Evolutionary conservation across 1,140 invertebrate species (phyloP).

Genomic region (Colletes gigas): DNA sequence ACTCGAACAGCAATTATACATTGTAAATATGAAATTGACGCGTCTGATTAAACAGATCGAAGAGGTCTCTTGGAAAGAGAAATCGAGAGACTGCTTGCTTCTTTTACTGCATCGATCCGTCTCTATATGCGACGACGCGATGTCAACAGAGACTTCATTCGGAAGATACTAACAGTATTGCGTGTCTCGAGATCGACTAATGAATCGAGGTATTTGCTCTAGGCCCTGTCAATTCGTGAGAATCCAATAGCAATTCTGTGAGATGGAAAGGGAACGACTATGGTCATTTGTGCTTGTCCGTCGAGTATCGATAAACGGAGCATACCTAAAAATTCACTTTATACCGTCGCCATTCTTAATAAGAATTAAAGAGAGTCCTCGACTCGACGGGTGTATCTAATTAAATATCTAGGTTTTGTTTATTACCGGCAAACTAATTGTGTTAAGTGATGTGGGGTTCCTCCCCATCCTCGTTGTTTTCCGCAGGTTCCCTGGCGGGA

Average conservation of each 20-base stretch:
- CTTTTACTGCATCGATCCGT: slow-evolving; percentile 1
- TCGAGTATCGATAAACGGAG: not conserved
- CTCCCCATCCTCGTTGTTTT: slow-evolving; percentile 83
- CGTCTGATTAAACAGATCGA: too few relatives aligned
- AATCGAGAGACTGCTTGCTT: not conserved
- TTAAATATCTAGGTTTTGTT: slow-evolving; percentile 52
- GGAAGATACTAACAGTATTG: slow-evolving; percentile 51
- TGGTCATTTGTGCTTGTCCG: not conserved
- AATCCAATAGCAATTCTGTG: not conserved
- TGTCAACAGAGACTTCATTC: slow-evolving; percentile 4
- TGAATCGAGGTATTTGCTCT: slow-evolving; percentile 48
- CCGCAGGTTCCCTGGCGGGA: slow-evolving; percentile 84
- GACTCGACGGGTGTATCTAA: slow-evolving; percentile 30
- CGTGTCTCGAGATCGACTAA: slow-evolving; percentile 53
- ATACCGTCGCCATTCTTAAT: too few relatives aligned
- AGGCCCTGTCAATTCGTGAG: slow-evolving; percentile 12
- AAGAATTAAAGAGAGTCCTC: not conserved
- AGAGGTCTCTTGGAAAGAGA: too few relatives aligned
- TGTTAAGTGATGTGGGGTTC: slow-evolving; percentile 85
- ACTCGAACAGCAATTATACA: too few relatives aligned
- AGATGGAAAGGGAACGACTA: not conserved
- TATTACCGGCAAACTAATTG: slow-evolving; percentile 81
- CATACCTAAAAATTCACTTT: too few relatives aligned
- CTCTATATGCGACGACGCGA: too few relatives aligned
- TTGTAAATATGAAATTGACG: too few relatives aligned